Conservation (phyloP, 2,888 invertebrate genomes). For the Phalangium opilio region DNA sequence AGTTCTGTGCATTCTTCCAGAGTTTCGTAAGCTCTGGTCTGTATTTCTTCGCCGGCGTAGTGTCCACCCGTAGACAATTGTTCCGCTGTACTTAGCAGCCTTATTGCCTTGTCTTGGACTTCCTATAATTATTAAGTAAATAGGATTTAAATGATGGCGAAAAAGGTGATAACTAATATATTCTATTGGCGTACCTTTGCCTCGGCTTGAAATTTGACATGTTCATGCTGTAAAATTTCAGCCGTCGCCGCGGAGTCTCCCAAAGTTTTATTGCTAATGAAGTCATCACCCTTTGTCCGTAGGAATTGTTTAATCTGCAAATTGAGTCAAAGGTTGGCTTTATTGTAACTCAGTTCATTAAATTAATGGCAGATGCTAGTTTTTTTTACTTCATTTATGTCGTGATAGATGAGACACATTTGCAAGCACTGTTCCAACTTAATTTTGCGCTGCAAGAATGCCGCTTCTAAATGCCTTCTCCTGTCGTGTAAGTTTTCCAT, state of each 20-base stretch:
- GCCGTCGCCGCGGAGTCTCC: conserved; percentile 57
- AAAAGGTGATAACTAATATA: too few species aligned
- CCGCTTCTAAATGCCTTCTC: conserved; percentile 49
- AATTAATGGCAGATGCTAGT: too few species aligned
- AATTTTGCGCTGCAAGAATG: conserved; percentile 46
- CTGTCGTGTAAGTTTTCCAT: conserved; percentile 58
- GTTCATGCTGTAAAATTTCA: conserved; percentile 48
- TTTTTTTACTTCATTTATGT: conserved; percentile 41
- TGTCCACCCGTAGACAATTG: conserved; percentile 52
- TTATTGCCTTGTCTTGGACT: conserved; percentile 55
- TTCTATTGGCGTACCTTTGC: conserved; percentile 41
- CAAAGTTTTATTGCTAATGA: conserved; percentile 40
- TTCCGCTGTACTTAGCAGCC: conserved; percentile 60
- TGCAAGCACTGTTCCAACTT: conserved; percentile 64
- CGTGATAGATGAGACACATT: conserved; percentile 52
- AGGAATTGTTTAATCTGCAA: conserved; percentile 43
- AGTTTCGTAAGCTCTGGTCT: conserved; percentile 47
- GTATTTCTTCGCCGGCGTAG: conserved; percentile 46
- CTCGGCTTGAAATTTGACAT: conserved; percentile 50
- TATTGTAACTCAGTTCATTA: conserved; percentile 2
- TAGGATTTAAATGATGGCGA: too few species aligned
- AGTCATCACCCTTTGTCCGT: conserved; percentile 39
- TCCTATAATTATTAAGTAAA: conserved; percentile 34
- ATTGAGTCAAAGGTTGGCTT: background rate
- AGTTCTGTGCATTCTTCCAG: conserved; percentile 52